Conservation (phyloP, 2,113 vertebrate species). For the Tamias sibiricus region DNA sequence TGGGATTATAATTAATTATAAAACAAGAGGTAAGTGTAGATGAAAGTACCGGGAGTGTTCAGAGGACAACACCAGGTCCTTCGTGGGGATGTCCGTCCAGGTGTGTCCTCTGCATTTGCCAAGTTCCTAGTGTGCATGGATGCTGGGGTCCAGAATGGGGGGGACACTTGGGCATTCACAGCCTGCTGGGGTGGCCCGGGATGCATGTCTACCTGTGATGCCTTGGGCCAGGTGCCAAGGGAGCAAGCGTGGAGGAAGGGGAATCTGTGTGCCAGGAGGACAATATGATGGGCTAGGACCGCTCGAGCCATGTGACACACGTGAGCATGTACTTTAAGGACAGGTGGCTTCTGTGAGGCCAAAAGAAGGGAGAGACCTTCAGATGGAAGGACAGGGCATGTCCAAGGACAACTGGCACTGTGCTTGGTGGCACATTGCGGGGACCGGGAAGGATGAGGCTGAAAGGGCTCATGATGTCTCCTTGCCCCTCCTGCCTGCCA, state of each 20-base stretch:
- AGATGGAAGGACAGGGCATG: background rate
- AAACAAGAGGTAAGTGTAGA: background rate
- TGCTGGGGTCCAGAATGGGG: background rate
- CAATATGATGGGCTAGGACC: background rate
- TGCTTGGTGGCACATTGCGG: background rate
- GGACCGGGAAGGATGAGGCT: background rate
- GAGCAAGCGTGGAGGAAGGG: background rate
- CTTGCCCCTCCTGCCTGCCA: background rate
- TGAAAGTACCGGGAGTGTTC: background rate
- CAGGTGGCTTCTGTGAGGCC: background rate
- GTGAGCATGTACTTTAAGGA: background rate
- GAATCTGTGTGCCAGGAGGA: background rate
- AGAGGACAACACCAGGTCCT: rapidly evolving
- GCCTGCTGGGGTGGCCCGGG: background rate
- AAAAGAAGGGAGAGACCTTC: background rate
- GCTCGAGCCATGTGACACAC: rapidly evolving
- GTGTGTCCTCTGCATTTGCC: rapidly evolving
- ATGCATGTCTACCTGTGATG: background rate
- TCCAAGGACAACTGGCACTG: background rate
- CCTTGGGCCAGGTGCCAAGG: background rate
- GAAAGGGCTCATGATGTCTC: background rate
- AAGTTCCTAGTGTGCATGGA: background rate
- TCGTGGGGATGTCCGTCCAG: background rate
- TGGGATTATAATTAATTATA: background rate
- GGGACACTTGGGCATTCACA: background rate